Evolutionary conservation across 2,113 vertebrate genomes (phyloP).

Genomic region (Pteropus alecto): DNA sequence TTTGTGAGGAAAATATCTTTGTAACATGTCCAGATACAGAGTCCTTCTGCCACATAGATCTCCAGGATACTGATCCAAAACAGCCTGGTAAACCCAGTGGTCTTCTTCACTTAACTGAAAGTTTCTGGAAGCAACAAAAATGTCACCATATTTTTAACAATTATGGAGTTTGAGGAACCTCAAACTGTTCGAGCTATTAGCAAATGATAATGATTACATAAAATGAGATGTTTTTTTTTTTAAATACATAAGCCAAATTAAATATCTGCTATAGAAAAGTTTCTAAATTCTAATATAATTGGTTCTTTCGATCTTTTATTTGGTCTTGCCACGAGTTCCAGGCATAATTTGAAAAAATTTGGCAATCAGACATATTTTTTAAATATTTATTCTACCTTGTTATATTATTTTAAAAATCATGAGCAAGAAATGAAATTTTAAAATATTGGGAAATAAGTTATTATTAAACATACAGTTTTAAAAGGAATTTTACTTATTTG

Average conservation of each 20-base stretch:
- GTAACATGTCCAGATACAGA: constrained; percentile 90
- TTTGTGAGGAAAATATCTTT: constrained; percentile 88
- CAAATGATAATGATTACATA: neutral
- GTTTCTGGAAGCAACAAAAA: constrained; percentile 80
- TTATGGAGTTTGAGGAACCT: neutral
- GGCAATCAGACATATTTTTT: neutral
- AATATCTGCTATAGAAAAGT: neutral
- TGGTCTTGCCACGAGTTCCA: neutral
- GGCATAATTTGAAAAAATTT: neutral
- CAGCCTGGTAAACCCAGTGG: constrained; percentile 86
- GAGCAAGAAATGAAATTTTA: neutral
- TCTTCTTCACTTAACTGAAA: constrained; percentile 88
- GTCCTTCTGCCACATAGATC: constrained; percentile 84
- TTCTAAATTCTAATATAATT: constrained; percentile 23
- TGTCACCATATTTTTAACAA: neutral
- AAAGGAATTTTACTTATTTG: constrained; percentile 34
- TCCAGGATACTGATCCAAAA: constrained; percentile 86
- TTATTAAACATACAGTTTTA: neutral
- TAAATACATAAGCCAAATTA: neutral
- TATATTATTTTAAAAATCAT: constrained; percentile 26
- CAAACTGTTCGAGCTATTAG: neutral
- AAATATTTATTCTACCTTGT: constrained; percentile 6
- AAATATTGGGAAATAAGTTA: constrained; percentile 25
- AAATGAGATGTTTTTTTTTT: neutral
- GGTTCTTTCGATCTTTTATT: neutral